A percentile compares a stretch with the other conserved stretches of the same genome.
phyloP scores from a whole-genome alignment of 2,797 vertebrate genomes.

The Oreochromis mossambicus region DNA sequence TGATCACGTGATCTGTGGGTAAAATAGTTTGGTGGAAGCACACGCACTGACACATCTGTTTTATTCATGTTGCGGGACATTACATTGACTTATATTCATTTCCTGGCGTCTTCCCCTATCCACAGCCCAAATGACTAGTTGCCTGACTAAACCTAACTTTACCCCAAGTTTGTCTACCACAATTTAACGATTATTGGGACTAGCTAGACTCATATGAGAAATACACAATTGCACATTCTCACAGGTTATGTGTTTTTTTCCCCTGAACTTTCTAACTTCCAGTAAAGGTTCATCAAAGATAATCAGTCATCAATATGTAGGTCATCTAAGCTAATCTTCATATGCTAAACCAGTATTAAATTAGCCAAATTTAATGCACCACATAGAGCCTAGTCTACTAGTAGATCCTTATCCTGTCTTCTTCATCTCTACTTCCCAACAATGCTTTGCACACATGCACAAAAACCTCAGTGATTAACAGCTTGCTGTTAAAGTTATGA shows the following conservation, averaged over 20 bases:
- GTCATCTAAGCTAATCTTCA: background rate
- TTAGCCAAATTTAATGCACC: background rate
- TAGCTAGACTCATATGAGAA: background rate
- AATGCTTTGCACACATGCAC: background rate
- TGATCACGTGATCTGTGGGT: constrained; percentile 46
- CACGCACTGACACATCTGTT: background rate
- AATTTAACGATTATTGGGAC: background rate
- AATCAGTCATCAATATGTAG: background rate
- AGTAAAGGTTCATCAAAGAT: background rate
- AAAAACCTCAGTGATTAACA: background rate
- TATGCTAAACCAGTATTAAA: background rate
- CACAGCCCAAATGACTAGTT: background rate
- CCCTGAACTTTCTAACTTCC: background rate
- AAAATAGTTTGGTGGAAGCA: constrained; percentile 25
- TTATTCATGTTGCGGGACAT: background rate
- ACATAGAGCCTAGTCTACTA: background rate
- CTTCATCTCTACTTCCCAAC: background rate
- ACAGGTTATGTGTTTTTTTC: background rate
- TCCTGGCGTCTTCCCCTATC: background rate
- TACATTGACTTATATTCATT: background rate
- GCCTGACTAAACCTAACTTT: background rate
- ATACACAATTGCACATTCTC: background rate
- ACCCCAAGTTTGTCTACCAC: background rate
- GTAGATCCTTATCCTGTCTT: background rate
- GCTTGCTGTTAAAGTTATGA: constrained; percentile 4